Percentiles rank a stretch among this genome's conserved stretches.
phyloP scores from a whole-genome alignment of 1,140 invertebrate species.

The Propsilocerus akamusi region DNA sequence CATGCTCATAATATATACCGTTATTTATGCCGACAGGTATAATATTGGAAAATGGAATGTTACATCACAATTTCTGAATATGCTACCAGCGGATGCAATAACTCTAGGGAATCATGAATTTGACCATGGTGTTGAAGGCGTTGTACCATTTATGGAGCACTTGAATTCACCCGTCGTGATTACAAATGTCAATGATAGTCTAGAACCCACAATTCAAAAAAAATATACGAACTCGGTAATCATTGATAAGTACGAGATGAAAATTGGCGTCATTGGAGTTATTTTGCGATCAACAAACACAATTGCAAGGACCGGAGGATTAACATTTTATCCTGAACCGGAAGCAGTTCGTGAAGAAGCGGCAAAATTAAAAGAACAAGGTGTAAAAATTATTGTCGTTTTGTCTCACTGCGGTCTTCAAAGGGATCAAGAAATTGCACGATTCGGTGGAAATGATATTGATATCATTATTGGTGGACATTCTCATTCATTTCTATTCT shows the following conservation, averaged over 20 bases:
- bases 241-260: conserved; percentile 32
- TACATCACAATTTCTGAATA: conserved; percentile 57
- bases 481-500: conserved; percentile 60
- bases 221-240: conserved; percentile 39
- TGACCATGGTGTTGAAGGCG: conserved; percentile 50
- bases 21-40: too few species aligned
- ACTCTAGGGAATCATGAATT: conserved; percentile 80
- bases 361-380: conserved; percentile 33
- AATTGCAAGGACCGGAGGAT: conserved; percentile 34
- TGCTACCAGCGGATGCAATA: conserved; percentile 51
- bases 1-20: too few species aligned
- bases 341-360: conserved; percentile 43
- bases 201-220: conserved; percentile 43
- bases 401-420: conserved; percentile 58
- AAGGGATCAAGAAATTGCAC: conserved; percentile 50
- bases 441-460: conserved; percentile 36
- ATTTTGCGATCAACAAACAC: conserved; percentile 38
- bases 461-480: conserved; percentile 78
- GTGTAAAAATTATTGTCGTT: conserved; percentile 56
- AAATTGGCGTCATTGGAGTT: conserved; percentile 69
- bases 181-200: conserved; percentile 52
- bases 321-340: conserved; percentile 47
- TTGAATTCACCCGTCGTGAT: conserved; percentile 44
- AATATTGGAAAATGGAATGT: conserved; percentile 55
- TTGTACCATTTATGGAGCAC: conserved; percentile 43